These are phyloP conservation scores for Caenorhabditis panamensis DNA, from an alignment of 2,888 invertebrate genomes.

Conservation along the genomic window DNA sequence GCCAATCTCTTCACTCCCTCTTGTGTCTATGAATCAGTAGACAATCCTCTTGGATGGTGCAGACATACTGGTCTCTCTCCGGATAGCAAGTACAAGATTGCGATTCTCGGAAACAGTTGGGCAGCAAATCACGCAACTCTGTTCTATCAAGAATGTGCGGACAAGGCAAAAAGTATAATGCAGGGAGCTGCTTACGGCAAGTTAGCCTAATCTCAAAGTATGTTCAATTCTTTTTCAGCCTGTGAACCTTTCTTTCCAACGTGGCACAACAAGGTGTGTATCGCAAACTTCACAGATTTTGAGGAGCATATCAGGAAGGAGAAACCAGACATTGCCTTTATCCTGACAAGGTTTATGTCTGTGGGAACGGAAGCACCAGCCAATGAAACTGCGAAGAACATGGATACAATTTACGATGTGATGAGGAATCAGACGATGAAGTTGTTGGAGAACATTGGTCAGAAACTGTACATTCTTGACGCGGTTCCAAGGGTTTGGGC, in stretches of 20 bases:
- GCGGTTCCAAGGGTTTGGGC: constrained; percentile 5
- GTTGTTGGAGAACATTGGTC: constrained; percentile 4
- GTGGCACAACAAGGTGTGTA: neutral
- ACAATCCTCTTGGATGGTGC: constrained; percentile 38
- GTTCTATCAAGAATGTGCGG: constrained; percentile 36
- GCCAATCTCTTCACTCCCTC: constrained; percentile 25
- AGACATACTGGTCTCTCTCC: constrained; percentile 26
- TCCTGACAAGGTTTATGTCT: constrained; percentile 20
- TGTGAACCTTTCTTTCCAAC: constrained; percentile 32
- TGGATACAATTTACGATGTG: constrained; percentile 19
- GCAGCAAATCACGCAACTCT: constrained; percentile 43
- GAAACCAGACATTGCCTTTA: constrained; percentile 39
- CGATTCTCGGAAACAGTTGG: constrained; percentile 42
- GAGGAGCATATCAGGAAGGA: constrained; percentile 5
- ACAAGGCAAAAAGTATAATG: constrained; percentile 32
- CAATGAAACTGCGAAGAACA: constrained; percentile 2
- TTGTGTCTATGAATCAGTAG: constrained; percentile 23
- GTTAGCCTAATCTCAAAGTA: neutral
- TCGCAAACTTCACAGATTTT: constrained; percentile 33
- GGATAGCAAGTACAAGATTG: constrained; percentile 21
- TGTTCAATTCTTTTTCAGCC: neutral
- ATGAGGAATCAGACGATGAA: constrained; percentile 35
- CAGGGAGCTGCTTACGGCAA: constrained; percentile 48
- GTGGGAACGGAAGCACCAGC: neutral
- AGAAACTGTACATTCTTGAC: constrained; percentile 34